Conservation (phyloP, 2,888 invertebrate species). For the Tetramorium bicarinatum region DNA sequence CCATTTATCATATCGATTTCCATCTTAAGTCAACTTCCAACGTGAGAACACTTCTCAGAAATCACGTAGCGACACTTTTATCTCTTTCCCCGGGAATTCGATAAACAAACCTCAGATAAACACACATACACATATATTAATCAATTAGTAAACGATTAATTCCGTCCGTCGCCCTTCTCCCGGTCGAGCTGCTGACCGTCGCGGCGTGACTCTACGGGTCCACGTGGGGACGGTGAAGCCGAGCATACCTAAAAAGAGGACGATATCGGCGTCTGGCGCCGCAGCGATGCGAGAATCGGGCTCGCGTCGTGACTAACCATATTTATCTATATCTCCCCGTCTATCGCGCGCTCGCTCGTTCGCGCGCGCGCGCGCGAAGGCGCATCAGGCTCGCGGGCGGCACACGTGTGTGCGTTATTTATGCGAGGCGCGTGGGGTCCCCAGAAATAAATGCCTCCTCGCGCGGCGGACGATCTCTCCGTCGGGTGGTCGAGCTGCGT, state of each 20-base stretch:
- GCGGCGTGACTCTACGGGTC: neutral
- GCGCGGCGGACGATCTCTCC: neutral
- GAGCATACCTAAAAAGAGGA: constrained; percentile 35
- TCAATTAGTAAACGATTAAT: neutral
- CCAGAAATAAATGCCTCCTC: constrained; percentile 72
- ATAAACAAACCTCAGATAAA: neutral
- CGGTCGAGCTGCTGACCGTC: neutral
- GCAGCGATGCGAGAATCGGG: constrained; percentile 12
- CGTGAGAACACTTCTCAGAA: neutral
- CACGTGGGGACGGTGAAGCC: neutral
- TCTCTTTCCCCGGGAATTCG: neutral
- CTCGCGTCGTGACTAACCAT: constrained; percentile 72
- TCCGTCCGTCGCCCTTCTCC: neutral
- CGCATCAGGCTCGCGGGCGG: constrained; percentile 60
- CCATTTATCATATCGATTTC: neutral
- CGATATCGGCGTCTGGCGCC: constrained; percentile 2
- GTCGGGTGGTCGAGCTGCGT: neutral
- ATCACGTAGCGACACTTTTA: neutral
- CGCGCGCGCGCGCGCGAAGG: neutral
- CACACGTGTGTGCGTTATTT: constrained; percentile 63
- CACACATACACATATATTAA: neutral
- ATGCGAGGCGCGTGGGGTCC: constrained; percentile 65
- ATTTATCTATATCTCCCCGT: constrained; percentile 62
- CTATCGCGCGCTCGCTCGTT: neutral
- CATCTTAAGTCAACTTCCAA: neutral